Percentiles rank a stretch among this genome's conserved stretches.
Conservation (phyloP, 2,113 vertebrate genomes). For the Nibea coibor region DNA sequence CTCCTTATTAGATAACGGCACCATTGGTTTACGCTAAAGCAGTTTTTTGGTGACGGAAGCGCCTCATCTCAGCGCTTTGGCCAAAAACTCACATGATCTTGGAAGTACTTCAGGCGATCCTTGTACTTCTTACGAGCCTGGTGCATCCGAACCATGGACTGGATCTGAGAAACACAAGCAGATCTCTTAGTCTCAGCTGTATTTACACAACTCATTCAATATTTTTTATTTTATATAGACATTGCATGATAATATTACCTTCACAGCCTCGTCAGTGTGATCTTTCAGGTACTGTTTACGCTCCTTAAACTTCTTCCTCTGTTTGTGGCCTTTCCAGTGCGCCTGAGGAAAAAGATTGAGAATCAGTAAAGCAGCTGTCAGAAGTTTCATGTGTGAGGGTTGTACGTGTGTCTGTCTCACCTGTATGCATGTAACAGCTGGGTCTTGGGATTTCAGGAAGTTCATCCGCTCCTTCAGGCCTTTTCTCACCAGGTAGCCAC, state of each 20-base stretch:
- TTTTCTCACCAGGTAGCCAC: conserved; percentile 91
- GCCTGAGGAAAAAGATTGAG: conserved; percentile 82
- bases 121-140: conserved; percentile 93
- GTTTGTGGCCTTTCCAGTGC: conserved; percentile 94
- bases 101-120: conserved; percentile 93
- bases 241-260: conserved; percentile 82
- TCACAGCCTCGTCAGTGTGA: conserved; percentile 89
- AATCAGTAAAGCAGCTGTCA: neutral
- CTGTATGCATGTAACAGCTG: conserved; percentile 94
- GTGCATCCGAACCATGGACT: conserved; percentile 94
- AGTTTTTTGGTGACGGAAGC: neutral
- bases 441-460: conserved; percentile 91
- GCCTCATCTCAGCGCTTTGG: too few relatives aligned
- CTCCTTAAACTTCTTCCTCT: conserved; percentile 89
- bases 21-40: neutral
- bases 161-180: conserved; percentile 85
- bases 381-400: neutral
- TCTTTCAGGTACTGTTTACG: conserved; percentile 89
- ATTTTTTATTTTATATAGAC: neutral
- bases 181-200: neutral
- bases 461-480: conserved; percentile 86
- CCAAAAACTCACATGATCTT: conserved; percentile 89
- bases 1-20: conserved; percentile 27
- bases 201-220: too few relatives aligned
- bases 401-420: conserved; percentile 71